Percentiles rank a stretch among this genome's conserved stretches.
phyloP scores from a whole-genome alignment of 2,888 invertebrate species.

The Orthosia gothica region DNA sequence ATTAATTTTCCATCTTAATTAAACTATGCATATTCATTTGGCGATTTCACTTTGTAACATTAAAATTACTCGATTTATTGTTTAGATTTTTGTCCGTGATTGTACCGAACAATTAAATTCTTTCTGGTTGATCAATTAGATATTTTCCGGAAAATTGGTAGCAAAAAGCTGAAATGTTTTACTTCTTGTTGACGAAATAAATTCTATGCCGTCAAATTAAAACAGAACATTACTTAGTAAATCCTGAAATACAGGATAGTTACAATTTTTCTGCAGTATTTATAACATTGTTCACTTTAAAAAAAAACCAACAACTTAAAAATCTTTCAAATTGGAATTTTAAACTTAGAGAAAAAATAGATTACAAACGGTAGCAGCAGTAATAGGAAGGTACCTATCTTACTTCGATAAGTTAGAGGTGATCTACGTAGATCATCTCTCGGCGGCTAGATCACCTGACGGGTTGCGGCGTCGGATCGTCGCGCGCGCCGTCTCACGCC shows the following conservation, averaged over 20 bases:
- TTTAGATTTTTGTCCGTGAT: slow-evolving; percentile 14
- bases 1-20: slow-evolving; percentile 21
- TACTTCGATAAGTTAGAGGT: background rate
- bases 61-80: slow-evolving; percentile 5
- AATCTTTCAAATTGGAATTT: background rate
- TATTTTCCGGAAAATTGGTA: background rate
- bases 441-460: too few relatives aligned
- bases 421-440: slow-evolving; percentile 12
- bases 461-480: slow-evolving; percentile 29
- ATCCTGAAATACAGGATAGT: background rate
- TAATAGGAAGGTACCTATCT: background rate
- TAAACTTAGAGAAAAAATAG: background rate
- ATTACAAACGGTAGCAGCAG: background rate
- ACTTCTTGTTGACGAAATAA: slow-evolving; percentile 18
- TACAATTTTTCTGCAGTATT: background rate
- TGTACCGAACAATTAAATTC: slow-evolving; percentile 30
- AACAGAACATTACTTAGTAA: background rate
- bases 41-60: background rate
- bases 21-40: background rate
- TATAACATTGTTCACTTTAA: background rate
- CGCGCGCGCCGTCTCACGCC: slow-evolving; percentile 53
- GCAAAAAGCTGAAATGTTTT: too few relatives aligned
- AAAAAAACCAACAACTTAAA: background rate
- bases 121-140: slow-evolving; percentile 28
- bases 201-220: background rate